Evolutionary conservation across 1,140 invertebrate genomes (phyloP), one percentile per base, ranked within the genome.

Genomic region (Protaetia brevitarsis): DNA sequence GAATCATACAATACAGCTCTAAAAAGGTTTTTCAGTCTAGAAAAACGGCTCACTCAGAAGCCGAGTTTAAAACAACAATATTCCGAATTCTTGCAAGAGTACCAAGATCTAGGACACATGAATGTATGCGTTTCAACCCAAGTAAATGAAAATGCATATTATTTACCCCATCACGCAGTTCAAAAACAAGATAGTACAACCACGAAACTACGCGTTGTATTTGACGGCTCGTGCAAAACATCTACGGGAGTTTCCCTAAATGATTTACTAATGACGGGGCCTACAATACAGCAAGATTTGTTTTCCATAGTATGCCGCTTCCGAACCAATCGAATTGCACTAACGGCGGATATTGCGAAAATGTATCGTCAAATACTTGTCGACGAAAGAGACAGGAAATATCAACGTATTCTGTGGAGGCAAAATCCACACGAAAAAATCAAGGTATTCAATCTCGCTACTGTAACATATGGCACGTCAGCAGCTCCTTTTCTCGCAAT

Each of bases 321-420:
- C 79, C n/a, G 81, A 76, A 77, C 65, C 74, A 13, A 71, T 73
- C 1, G 63, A 67, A 36, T 63, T 72, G 67, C 66, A 6, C 29
- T 72, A 13, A 65, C 67, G 10, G 68, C 63, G 10, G 72, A 74
- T 34, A 67, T 70, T 1, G 59, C 61, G 11, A 66, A 66, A 68
- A 74, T 75, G 73, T 80, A 71, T 68, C 37, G 75, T 2, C 74
- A 79, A 67, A 67, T 77, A 6, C 13, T 65, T 16, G 63, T 80
- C 4, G 65, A 74, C 36, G 23, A 62, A 3, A 65, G 72, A 26
- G 70, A 78, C 67, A 26, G 66, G 30, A 63, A 73, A 7, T 67
- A 75, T 19, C 74, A 79, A 59, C 65, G 74, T 26, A 78, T 81
- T n/a, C 13, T 79, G 0, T 80, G 79, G 70, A 28, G 69, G 13